Conservation (phyloP, 2,888 invertebrate species). For the Invenusta paracnida region DNA sequence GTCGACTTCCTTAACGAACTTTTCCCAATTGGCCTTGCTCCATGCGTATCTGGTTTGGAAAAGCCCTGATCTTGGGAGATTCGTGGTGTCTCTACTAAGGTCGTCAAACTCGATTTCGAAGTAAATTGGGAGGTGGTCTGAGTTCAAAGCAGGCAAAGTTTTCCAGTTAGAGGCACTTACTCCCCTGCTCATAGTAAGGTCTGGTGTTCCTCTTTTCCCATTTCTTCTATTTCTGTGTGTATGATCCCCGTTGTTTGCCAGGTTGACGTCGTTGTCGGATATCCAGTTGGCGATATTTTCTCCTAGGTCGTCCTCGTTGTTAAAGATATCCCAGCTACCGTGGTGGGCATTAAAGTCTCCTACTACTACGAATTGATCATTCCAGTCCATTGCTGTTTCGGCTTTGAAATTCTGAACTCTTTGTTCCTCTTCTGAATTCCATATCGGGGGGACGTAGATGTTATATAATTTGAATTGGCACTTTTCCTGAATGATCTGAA, state of each 20-base stretch:
- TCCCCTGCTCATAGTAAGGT: background rate
- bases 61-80: too few species aligned
- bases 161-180: background rate
- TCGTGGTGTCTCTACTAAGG: background rate
- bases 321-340: background rate
- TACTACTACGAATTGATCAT: background rate
- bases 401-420: background rate
- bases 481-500: background rate
- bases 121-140: background rate
- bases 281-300: background rate
- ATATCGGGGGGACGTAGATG: background rate
- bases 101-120: too few species aligned
- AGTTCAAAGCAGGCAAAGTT: background rate
- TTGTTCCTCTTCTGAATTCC: background rate
- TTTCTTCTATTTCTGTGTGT: too few species aligned
- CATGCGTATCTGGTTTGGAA: too few species aligned
- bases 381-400: background rate
- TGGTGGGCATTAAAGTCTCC: slow-evolving; percentile 17
- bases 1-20: background rate
- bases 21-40: background rate
- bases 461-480: background rate
- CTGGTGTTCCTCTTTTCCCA: background rate
- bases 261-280: background rate
- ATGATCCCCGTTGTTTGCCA: background rate
- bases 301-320: background rate